Evolutionary conservation across 2,888 invertebrate species (phyloP), one percentile per base, ranked within the genome.

Genomic region (Himalopsyche japonica): DNA sequence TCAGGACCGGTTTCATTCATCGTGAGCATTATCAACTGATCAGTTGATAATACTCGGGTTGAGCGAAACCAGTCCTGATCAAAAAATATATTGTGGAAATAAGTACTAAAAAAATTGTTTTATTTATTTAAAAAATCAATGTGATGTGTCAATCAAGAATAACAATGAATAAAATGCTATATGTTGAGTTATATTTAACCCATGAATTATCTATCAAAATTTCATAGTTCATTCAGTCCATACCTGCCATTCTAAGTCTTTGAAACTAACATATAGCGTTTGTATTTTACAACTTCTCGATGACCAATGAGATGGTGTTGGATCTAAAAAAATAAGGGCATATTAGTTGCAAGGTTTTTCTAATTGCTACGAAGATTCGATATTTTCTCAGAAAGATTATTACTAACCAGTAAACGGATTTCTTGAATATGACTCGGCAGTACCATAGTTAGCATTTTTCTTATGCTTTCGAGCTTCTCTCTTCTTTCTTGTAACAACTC

Each of bases 261-360:
- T 96, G 89, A 99, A 99, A 90, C 96, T 98, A 85, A 99, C 98
- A 89, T 97, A 98, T 6, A 99, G 92, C 12, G 96, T 97, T 90
- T 97, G 96, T 89, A 97, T 96, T 90, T 97, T 96, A 90, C 98
- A 98, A 88, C 95, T 96, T 89, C 95, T 93, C 43, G 95, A 91
- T 30, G 91, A 91, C 92, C 92, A 91, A 87, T 93, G 93, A 70
- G 93, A 89, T 86, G 91, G 37, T 24, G 81, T 37, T 18, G 87
- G 90, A 87, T 93, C 93, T 93, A 89, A 90, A 88, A 78, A 86
- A 85, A 84, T 37, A 24, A 64, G 27, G 5, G 47, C 30, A 77
- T 48, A 81, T 47, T 20, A 80, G 8, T 30, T 12, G 12, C 10
- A 5, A 70, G 3, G n/a, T 70, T 70, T 27, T 20, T 70, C 0